Conservation (phyloP, 2,113 vertebrate genomes). For the Apistogramma diplotaenia region DNA sequence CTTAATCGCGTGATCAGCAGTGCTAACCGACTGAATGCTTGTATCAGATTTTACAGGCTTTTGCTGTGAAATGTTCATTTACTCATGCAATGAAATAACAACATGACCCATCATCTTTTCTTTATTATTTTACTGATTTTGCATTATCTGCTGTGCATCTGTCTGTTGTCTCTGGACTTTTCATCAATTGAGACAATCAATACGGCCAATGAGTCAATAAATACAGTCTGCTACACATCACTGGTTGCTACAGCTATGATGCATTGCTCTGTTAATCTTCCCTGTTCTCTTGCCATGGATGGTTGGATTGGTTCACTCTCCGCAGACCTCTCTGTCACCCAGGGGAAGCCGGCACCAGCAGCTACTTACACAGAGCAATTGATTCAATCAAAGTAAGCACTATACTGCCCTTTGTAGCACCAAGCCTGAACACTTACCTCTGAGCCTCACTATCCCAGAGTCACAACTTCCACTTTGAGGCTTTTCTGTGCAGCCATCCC, state of each 20-base stretch:
- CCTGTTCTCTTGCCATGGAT: slow-evolving; percentile 53
- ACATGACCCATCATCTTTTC: slow-evolving; percentile 25
- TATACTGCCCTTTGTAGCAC: slow-evolving; percentile 69
- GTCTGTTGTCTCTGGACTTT: slow-evolving; percentile 68
- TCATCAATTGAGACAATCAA: slow-evolving; percentile 77
- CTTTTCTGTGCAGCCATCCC: slow-evolving; percentile 50
- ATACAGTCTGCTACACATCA: slow-evolving; percentile 69
- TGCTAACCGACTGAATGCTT: neutral
- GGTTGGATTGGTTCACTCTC: slow-evolving; percentile 66
- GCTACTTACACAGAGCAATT: slow-evolving; percentile 76
- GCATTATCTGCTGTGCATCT: slow-evolving; percentile 28
- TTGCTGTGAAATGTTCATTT: slow-evolving; percentile 56
- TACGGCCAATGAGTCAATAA: slow-evolving; percentile 77
- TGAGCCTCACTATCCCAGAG: slow-evolving; percentile 55
- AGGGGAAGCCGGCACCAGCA: slow-evolving; percentile 66
- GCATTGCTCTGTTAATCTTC: slow-evolving; percentile 67
- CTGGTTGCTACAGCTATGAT: slow-evolving; percentile 62
- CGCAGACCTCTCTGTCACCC: slow-evolving; percentile 65
- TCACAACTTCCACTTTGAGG: slow-evolving; percentile 64
- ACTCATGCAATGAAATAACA: slow-evolving; percentile 39
- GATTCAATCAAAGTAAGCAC: slow-evolving; percentile 78
- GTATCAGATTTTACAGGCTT: slow-evolving; percentile 52
- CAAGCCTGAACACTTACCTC: slow-evolving; percentile 64
- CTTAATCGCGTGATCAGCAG: slow-evolving; percentile 3
- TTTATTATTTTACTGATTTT: slow-evolving; percentile 13